These are phyloP conservation scores for Ormyrus thymus DNA, from an alignment of 2,888 invertebrate species.

Conservation along the genomic window DNA sequence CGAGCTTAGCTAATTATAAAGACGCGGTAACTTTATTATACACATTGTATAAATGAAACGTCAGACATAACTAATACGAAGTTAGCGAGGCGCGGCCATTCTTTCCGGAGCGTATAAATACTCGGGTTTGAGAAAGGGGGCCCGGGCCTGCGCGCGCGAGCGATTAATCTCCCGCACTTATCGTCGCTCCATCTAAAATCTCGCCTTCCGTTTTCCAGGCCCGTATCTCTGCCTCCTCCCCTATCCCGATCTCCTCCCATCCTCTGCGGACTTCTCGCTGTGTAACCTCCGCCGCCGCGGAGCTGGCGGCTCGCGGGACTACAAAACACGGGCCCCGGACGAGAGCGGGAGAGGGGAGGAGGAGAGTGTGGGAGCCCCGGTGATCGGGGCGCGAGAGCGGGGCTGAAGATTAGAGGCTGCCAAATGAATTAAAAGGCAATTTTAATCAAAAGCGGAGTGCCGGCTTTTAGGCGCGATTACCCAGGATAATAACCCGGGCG, in stretches of 20 bases:
- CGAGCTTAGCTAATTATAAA: too few species aligned
- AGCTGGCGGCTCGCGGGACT: too few species aligned
- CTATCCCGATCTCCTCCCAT: too few species aligned
- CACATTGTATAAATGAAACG: too few species aligned
- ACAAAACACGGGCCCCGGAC: background rate
- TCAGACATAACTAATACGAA: too few species aligned
- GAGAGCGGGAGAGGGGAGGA: slow-evolving; percentile 50
- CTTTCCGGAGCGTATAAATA: too few species aligned
- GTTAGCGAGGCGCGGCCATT: too few species aligned
- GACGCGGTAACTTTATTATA: too few species aligned
- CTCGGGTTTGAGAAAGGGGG: too few species aligned
- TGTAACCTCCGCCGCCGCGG: too few species aligned
- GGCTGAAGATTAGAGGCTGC: slow-evolving; percentile 74
- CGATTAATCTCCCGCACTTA: slow-evolving; percentile 25
- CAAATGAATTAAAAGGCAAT: slow-evolving; percentile 76
- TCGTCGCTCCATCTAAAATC: slow-evolving; percentile 28
- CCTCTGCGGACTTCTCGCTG: too few species aligned
- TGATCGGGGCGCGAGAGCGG: slow-evolving; percentile 66
- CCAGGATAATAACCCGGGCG: slow-evolving; percentile 72
- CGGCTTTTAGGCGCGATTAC: slow-evolving; percentile 73
- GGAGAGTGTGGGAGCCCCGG: slow-evolving; percentile 59
- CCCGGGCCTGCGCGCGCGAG: background rate
- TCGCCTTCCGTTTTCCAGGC: slow-evolving; percentile 6
- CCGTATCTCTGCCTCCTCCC: background rate
- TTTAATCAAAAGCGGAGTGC: slow-evolving; percentile 73